A percentile compares a stretch with the other conserved stretches of the same genome.
phyloP scores from a whole-genome alignment of 2,113 vertebrate genomes.

The Rattus rattus region DNA sequence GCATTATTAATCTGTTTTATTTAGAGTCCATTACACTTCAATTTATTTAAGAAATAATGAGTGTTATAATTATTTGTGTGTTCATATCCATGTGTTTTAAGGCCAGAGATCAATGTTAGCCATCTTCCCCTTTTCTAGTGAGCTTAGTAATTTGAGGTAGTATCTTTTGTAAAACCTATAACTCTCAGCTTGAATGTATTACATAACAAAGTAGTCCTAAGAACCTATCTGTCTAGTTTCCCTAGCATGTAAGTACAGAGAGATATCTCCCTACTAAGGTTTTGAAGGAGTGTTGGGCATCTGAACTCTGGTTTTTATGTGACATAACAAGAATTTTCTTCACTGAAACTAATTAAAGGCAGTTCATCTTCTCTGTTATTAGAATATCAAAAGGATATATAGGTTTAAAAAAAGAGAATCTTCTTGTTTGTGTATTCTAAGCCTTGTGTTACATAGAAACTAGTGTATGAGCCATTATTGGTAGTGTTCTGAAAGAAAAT shows the following conservation, averaged over 20 bases:
- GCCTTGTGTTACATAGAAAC: background rate
- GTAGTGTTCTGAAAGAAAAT: background rate
- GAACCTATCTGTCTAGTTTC: too few relatives aligned
- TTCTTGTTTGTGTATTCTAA: background rate
- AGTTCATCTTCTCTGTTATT: background rate
- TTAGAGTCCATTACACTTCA: background rate
- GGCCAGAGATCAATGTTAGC: background rate
- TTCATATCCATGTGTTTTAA: too few relatives aligned
- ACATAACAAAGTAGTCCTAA: background rate
- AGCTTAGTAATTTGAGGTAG: background rate
- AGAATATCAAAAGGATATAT: too few relatives aligned
- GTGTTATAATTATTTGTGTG: background rate
- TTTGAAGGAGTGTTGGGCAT: background rate
- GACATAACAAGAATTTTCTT: background rate
- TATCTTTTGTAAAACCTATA: too few relatives aligned
- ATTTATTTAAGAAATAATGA: too few relatives aligned
- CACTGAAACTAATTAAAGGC: too few relatives aligned
- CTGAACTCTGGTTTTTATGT: background rate
- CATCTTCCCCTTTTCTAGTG: background rate
- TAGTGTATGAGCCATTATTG: background rate
- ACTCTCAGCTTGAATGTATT: too few relatives aligned
- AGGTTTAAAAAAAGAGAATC: background rate
- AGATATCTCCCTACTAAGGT: fast-evolving
- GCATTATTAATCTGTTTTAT: background rate
- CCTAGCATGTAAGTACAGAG: background rate